These are phyloP conservation scores for Acanthacorydalis orientalis DNA, from an alignment of 2,888 invertebrate genomes.

Conservation along the genomic window DNA sequence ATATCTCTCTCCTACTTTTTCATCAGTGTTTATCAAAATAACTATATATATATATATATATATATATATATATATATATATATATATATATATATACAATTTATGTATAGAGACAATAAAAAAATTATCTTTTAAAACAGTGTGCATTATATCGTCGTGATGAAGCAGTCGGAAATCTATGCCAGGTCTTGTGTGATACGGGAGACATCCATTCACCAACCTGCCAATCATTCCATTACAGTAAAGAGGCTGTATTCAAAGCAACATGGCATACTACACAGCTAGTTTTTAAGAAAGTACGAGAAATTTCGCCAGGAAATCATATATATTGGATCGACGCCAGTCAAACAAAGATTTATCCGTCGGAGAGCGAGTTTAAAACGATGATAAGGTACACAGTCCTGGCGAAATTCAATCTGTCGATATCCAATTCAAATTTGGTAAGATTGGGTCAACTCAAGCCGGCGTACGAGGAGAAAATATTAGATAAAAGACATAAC, in stretches of 20 bases:
- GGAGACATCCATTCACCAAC: conserved; percentile 34
- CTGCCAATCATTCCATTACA: conserved; percentile 41
- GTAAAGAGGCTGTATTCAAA: conserved; percentile 43
- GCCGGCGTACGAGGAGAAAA: conserved; percentile 27
- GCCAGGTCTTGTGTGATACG: conserved; percentile 38
- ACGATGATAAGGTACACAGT: conserved; percentile 32
- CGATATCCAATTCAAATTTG: conserved; percentile 30
- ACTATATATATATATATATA: neutral
- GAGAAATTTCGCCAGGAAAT: conserved; percentile 23
- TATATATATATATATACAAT: too few relatives aligned
- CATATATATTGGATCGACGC: conserved; percentile 26
- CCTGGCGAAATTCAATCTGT: conserved; percentile 34
- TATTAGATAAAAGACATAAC: conserved; percentile 22
- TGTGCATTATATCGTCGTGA: conserved; percentile 35
- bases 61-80: neutral
- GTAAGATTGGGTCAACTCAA: conserved; percentile 30
- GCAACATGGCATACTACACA: conserved; percentile 38
- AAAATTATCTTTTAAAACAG: conserved; percentile 19
- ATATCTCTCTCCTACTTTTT: conserved; percentile 4
- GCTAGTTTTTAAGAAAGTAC: conserved; percentile 39
- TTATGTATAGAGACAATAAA: too few relatives aligned
- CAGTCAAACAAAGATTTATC: conserved; percentile 29
- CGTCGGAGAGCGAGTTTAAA: conserved; percentile 33
- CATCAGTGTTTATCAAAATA: neutral
- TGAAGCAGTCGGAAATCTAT: conserved; percentile 42